These are phyloP conservation scores for Deilephila porcellus DNA, from an alignment of 2,888 invertebrate genomes.

Conservation along the genomic window DNA sequence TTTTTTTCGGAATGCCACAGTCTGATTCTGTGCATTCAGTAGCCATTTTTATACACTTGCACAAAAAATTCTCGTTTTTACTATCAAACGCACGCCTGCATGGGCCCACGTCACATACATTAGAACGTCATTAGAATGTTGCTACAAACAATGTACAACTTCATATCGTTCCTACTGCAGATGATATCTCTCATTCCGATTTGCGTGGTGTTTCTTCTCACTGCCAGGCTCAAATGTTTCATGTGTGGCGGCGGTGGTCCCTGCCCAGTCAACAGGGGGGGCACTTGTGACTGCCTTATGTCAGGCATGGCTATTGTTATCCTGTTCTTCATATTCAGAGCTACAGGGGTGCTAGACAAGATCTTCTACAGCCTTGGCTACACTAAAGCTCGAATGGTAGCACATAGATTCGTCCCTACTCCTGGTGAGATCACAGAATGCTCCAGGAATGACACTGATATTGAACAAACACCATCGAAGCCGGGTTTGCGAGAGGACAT, in stretches of 20 bases:
- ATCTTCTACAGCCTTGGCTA: conserved; percentile 72
- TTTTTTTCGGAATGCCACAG: background rate
- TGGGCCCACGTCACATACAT: conserved; percentile 33
- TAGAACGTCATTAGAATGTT: conserved; percentile 71
- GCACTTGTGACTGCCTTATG: conserved; percentile 70
- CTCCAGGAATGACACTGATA: conserved; percentile 58
- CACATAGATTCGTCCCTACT: conserved; percentile 56
- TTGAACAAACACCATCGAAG: conserved; percentile 31
- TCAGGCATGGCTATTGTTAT: conserved; percentile 63
- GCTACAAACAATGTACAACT: conserved; percentile 72
- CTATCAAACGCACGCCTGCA: conserved; percentile 36
- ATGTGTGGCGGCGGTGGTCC: conserved; percentile 73
- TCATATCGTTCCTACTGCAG: conserved; percentile 71
- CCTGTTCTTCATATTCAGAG: conserved; percentile 67
- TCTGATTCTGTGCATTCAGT: conserved; percentile 41
- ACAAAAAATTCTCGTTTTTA: conserved; percentile 42
- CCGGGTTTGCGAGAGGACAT: background rate
- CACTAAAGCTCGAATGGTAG: conserved; percentile 49
- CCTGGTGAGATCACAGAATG: conserved; percentile 66
- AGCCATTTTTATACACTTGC: conserved; percentile 44
- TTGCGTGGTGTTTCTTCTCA: conserved; percentile 67
- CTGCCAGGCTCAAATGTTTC: conserved; percentile 67
- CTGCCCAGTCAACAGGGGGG: conserved; percentile 65
- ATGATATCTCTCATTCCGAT: conserved; percentile 72
- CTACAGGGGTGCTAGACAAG: conserved; percentile 69